Evolutionary conservation across 2,113 vertebrate genomes (phyloP).

Genomic region (Taxidea taxus): DNA sequence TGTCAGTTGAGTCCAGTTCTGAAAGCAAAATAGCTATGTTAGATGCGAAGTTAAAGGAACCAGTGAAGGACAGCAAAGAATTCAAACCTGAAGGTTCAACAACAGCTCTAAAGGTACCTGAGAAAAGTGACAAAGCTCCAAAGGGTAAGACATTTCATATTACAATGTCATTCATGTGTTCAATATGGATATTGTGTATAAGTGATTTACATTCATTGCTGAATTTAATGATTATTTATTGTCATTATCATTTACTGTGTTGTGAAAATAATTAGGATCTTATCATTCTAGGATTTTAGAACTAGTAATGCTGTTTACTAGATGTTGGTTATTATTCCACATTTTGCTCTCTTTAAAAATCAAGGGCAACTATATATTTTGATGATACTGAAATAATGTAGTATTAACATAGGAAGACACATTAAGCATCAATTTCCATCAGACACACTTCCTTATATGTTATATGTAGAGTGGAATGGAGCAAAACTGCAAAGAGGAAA

Average conservation of each 20-base stretch:
- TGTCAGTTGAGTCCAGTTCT: conserved; percentile 68
- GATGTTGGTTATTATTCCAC: neutral
- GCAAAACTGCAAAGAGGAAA: neutral
- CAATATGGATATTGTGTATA: too few relatives aligned
- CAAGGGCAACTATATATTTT: neutral
- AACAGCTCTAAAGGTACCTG: conserved; percentile 19
- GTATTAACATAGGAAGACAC: neutral
- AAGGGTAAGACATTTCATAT: conserved; percentile 81
- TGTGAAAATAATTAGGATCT: neutral
- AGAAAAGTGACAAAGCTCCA: conserved; percentile 66
- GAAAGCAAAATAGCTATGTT: conserved; percentile 66
- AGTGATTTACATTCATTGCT: neutral
- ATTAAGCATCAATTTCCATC: neutral
- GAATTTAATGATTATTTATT: neutral
- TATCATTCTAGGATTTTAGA: neutral
- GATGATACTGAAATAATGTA: neutral
- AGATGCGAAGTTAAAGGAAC: conserved; percentile 72
- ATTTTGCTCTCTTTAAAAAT: neutral
- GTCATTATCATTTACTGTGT: neutral
- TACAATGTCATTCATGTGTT: neutral
- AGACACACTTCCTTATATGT: neutral
- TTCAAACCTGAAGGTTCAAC: conserved; percentile 38
- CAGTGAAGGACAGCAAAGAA: conserved; percentile 70
- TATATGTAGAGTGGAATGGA: neutral
- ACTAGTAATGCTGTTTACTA: neutral